Percentiles rank a stretch among this genome's conserved stretches.
phyloP scores from a whole-genome alignment of 2,888 invertebrate genomes.

The Andrena dorsata region DNA sequence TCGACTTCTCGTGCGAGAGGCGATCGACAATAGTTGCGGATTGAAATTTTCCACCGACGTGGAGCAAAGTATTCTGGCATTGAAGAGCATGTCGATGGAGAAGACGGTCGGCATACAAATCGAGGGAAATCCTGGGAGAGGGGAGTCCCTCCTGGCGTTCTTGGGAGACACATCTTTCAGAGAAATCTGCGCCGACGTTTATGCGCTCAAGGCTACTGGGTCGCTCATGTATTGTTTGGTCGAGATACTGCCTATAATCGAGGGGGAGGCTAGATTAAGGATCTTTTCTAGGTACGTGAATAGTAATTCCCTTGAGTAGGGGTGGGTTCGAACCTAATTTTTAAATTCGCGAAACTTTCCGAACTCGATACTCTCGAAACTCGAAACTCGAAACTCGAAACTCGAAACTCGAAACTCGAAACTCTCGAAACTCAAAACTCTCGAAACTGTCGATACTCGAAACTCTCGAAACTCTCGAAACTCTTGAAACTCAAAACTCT shows the following conservation, averaged over 20 bases:
- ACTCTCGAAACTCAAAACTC: too few relatives aligned
- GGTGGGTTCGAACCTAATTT: too few relatives aligned
- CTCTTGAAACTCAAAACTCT: too few relatives aligned
- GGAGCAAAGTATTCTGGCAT: conserved; percentile 66
- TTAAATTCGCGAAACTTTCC: too few relatives aligned
- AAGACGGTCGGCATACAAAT: conserved; percentile 66
- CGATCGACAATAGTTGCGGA: conserved; percentile 63
- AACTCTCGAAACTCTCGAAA: too few relatives aligned
- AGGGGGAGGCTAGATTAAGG: conserved; percentile 56
- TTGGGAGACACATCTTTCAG: conserved; percentile 72
- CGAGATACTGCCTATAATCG: conserved; percentile 71
- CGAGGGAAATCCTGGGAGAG: conserved; percentile 44
- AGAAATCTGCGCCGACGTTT: conserved; percentile 69
- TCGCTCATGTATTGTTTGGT: conserved; percentile 75
- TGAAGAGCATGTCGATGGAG: conserved; percentile 76
- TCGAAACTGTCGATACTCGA: too few relatives aligned
- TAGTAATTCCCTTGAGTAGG: not conserved
- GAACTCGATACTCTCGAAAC: too few relatives aligned
- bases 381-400: too few relatives aligned
- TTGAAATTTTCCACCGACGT: conserved; percentile 63
- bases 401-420: too few relatives aligned
- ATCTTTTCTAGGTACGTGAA: conserved; percentile 76
- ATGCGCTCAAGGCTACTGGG: conserved; percentile 69
- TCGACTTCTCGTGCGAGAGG: conserved; percentile 66
- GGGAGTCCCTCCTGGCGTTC: conserved; percentile 63